phyloP scores from a whole-genome alignment of 2,888 invertebrate genomes.

The Nowickia ferox region DNA sequence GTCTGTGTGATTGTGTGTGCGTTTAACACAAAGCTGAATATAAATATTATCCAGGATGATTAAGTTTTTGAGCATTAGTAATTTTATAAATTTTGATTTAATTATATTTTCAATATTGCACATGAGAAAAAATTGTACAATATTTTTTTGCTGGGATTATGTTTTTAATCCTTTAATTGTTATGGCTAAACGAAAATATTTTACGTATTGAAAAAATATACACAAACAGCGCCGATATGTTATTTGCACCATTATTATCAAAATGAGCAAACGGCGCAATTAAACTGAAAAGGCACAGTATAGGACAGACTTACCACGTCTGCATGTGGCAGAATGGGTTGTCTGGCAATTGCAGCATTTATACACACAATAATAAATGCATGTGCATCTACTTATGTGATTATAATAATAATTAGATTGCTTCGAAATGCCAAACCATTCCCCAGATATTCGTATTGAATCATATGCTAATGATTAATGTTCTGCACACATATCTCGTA shows the following conservation, averaged over 20 bases:
- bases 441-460: constrained; percentile 23
- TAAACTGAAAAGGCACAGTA: background rate
- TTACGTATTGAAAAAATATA: constrained; percentile 6
- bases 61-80: constrained; percentile 69
- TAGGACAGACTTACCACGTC: background rate
- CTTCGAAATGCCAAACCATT: constrained; percentile 10
- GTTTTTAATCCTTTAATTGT: constrained; percentile 63
- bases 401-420: constrained; percentile 56
- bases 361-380: too few species aligned
- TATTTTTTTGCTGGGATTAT: constrained; percentile 41
- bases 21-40: constrained; percentile 35
- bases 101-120: constrained; percentile 22
- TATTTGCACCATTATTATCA: constrained; percentile 49
- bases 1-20: background rate
- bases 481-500: constrained; percentile 30
- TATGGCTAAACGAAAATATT: constrained; percentile 35
- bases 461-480: constrained; percentile 58
- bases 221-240: constrained; percentile 7
- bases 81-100: constrained; percentile 56
- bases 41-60: constrained; percentile 69
- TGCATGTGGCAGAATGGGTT: constrained; percentile 6
- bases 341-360: too few species aligned
- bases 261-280: background rate
- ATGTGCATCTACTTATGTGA: constrained; percentile 15
- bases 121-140: constrained; percentile 16